Conservation (phyloP, 2,797 vertebrate species). For the Acipenser ruthenus region DNA sequence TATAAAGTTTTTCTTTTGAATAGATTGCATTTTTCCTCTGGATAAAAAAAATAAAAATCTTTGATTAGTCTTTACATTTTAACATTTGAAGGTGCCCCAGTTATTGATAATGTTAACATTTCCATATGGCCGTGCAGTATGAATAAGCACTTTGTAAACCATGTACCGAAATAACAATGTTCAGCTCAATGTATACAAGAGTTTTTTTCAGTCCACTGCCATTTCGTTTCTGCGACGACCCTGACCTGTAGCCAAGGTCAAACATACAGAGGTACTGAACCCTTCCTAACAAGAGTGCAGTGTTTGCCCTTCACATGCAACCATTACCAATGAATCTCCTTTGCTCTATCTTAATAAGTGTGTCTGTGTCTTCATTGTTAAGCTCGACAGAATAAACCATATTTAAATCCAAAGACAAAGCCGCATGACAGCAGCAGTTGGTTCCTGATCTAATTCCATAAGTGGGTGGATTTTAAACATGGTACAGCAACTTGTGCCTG, state of each 20-base stretch:
- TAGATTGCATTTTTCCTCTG: slow-evolving; percentile 42
- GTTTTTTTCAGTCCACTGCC: slow-evolving; percentile 7
- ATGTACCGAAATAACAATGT: slow-evolving; percentile 18
- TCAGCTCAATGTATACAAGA: neutral
- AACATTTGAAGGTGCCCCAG: slow-evolving; percentile 42
- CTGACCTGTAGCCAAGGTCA: slow-evolving; percentile 22
- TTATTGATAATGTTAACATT: slow-evolving; percentile 54
- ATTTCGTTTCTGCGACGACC: slow-evolving; percentile 8
- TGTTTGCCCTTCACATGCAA: too few species aligned
- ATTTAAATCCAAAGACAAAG: too few species aligned
- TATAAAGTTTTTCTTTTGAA: slow-evolving; percentile 38
- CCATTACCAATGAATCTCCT: too few species aligned
- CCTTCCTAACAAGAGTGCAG: too few species aligned
- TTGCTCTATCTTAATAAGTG: too few species aligned
- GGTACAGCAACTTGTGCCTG: too few species aligned
- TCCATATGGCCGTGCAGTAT: slow-evolving; percentile 58
- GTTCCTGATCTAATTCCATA: too few species aligned
- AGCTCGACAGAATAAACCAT: too few species aligned
- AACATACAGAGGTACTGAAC: slow-evolving; percentile 8
- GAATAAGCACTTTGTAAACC: slow-evolving; percentile 56
- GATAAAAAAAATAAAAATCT: slow-evolving; percentile 49
- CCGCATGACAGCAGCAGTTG: too few species aligned
- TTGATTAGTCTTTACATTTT: slow-evolving; percentile 42
- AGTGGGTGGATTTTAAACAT: too few species aligned
- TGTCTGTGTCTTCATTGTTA: too few species aligned